These are phyloP conservation scores for Mycogona germanica DNA, from an alignment of 2,888 invertebrate species.

Conservation along the genomic window DNA sequence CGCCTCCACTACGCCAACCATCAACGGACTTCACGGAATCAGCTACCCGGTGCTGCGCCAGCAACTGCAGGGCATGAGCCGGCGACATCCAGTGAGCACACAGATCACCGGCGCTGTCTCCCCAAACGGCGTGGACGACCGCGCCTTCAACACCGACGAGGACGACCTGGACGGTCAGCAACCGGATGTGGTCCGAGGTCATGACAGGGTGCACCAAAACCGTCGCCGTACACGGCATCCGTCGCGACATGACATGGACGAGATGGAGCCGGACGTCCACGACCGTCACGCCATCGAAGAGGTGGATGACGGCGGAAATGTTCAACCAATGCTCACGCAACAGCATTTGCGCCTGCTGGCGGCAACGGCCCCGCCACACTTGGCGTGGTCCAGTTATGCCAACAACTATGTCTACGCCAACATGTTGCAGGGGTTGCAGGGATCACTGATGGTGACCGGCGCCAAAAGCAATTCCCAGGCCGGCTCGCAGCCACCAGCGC, in stretches of 20 bases:
- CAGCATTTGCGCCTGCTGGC: slow-evolving; percentile 1
- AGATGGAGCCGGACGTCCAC: background rate
- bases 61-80: slow-evolving; percentile 3
- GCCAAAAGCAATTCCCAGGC: background rate
- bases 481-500: slow-evolving; percentile 5
- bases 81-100: too few species aligned
- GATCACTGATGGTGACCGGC: background rate
- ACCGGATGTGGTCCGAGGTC: too few species aligned
- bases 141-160: background rate
- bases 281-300: background rate
- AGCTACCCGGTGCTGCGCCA: slow-evolving; percentile 9
- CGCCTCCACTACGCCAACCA: background rate
- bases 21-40: too few species aligned
- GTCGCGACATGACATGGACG: background rate
- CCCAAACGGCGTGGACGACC: background rate
- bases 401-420: slow-evolving; percentile 10
- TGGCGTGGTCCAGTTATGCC: slow-evolving; percentile 3
- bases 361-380: background rate
- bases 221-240: background rate
- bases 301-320: background rate
- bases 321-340: background rate
- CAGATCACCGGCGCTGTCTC: too few species aligned
- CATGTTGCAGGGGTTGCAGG: slow-evolving; percentile 9
- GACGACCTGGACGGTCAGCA: background rate
- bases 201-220: background rate